These are phyloP conservation scores for Sphecodes monilicornis DNA, from an alignment of 2,888 invertebrate species.

Conservation along the genomic window DNA sequence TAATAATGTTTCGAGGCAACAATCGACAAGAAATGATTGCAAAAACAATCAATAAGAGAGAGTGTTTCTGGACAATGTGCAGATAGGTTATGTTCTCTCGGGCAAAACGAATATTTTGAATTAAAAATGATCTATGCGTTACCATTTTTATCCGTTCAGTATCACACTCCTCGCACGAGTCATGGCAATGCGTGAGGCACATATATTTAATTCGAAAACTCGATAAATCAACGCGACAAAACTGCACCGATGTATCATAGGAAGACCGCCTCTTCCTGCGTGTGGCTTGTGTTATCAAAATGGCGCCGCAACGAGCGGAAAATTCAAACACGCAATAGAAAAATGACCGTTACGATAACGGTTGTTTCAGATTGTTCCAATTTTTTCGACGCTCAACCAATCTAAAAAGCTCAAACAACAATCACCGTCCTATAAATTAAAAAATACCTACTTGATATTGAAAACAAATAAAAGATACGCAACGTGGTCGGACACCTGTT, in stretches of 20 bases:
- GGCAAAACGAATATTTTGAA: not conserved
- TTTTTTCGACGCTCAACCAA: not conserved
- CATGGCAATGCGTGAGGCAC: not conserved
- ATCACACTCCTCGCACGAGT: not conserved
- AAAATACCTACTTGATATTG: not conserved
- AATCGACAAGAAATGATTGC: not conserved
- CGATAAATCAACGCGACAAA: not conserved
- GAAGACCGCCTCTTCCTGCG: conserved; percentile 16
- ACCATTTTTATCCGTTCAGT: conserved; percentile 24
- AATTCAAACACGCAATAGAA: conserved; percentile 23
- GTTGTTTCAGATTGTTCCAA: not conserved
- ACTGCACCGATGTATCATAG: not conserved
- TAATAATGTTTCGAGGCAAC: not conserved
- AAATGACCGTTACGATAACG: not conserved
- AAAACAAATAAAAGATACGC: not conserved
- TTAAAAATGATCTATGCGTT: not conserved
- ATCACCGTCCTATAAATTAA: not conserved
- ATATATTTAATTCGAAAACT: not conserved
- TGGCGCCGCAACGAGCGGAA: conserved; percentile 35
- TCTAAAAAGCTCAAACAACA: not conserved
- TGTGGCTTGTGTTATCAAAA: conserved; percentile 30
- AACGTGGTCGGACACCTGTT: not conserved
- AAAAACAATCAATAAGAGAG: not conserved
- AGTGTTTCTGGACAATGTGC: not conserved
- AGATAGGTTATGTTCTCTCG: conserved; percentile 48